These are phyloP conservation scores for Solen grandis DNA, from an alignment of 1,140 invertebrate genomes.

Conservation along the genomic window DNA sequence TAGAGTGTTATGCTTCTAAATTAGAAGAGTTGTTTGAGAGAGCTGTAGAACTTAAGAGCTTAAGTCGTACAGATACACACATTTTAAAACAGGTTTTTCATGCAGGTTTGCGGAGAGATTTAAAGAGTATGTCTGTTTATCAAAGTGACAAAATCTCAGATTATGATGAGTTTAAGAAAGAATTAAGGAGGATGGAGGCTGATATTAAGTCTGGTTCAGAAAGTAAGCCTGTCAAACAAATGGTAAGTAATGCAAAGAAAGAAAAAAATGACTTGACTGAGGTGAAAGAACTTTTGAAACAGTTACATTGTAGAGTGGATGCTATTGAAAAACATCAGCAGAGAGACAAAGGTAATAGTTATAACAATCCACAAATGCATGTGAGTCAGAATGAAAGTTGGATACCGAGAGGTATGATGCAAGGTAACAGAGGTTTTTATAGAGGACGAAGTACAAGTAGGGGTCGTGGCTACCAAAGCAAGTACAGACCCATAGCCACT, in stretches of 20 bases:
- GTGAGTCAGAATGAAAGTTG: background rate
- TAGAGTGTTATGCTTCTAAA: conserved; percentile 8
- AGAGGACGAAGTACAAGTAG: background rate
- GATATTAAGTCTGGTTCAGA: background rate
- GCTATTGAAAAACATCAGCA: background rate
- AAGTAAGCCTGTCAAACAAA: background rate
- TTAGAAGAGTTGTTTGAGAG: conserved; percentile 36
- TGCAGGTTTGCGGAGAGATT: conserved; percentile 17
- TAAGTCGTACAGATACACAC: background rate
- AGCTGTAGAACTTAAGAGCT: conserved; percentile 8
- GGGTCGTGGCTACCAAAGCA: background rate
- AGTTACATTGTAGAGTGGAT: background rate
- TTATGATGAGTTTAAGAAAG: conserved; percentile 41
- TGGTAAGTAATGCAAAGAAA: background rate
- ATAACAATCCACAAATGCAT: background rate
- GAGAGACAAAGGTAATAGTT: background rate
- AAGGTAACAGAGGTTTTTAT: background rate
- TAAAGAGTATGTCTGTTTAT: conserved; percentile 22
- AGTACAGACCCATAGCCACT: background rate
- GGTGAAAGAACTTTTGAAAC: background rate
- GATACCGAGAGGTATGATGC: background rate
- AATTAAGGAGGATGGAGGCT: conserved; percentile 30
- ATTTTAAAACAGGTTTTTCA: conserved; percentile 27
- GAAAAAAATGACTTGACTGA: background rate
- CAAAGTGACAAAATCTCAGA: conserved; percentile 24